Conservation (phyloP, 1,140 invertebrate genomes). For the Argopecten irradians region DNA sequence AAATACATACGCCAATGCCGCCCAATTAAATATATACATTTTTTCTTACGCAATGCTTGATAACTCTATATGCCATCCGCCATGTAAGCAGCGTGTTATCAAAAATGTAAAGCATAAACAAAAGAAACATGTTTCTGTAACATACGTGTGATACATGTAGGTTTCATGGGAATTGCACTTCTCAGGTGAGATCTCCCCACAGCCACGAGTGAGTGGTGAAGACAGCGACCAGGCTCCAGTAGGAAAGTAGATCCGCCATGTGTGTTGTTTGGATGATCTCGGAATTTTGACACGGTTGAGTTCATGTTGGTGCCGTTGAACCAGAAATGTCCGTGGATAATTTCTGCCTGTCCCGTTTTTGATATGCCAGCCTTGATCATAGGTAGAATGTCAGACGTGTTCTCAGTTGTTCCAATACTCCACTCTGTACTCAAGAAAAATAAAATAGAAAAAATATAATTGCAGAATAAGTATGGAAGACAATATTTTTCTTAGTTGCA, state of each 20-base stretch:
- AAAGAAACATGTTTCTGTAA: no score
- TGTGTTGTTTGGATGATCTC: not conserved
- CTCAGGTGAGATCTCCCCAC: constrained; percentile 46
- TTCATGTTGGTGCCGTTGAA: constrained; percentile 40
- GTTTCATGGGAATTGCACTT: constrained; percentile 27
- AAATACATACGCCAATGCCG: no score
- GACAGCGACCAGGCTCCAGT: constrained; percentile 54
- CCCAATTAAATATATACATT: no score
- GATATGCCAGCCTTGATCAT: constrained; percentile 41
- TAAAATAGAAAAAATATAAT: no score
- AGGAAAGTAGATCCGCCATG: constrained; percentile 33
- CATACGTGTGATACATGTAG: constrained; percentile 49
- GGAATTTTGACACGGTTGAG: constrained; percentile 36
- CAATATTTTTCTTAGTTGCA: no score
- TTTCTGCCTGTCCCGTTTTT: constrained; percentile 41
- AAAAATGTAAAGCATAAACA: no score
- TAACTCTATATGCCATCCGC: no score
- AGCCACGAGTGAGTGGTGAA: constrained; percentile 43
- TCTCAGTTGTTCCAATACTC: constrained; percentile 44
- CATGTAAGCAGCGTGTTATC: no score
- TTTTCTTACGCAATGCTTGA: no score
- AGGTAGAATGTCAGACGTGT: constrained; percentile 49
- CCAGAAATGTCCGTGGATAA: constrained; percentile 43
- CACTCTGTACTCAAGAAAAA: constrained; percentile 55
- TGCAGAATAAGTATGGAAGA: no score